Evolutionary conservation across 2,888 invertebrate species (phyloP), one percentile per base, ranked within the genome.

Genomic region (Protophormia terraenovae): DNA sequence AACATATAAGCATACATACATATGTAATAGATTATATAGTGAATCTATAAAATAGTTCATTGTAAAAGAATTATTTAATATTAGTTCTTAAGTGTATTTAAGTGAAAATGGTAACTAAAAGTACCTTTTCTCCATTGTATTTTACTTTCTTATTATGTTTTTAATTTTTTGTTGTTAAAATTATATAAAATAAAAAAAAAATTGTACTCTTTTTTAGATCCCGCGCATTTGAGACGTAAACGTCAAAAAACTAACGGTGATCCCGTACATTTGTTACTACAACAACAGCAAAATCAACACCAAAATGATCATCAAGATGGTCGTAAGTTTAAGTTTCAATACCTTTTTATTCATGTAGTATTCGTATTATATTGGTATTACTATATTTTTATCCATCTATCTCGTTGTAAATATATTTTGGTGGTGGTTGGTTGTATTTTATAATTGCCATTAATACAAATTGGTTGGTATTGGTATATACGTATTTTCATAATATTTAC

Each of bases 201-300:
- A 75, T 41, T 75, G 38, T 62, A 78, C 41, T 89, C 88, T 90
- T 93, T 91, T 94, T 89, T 94, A 95, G 95, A 95, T 93, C 94
- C 94, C 89, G 94, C 93, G 91, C 93, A 93, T 88, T 92, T 94
- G 92, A 94, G 94, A 88, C 91, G 92, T 79, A 92, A 92, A 89
- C 91, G 92, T 88, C 92, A 91, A 93, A 92, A 91, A 89, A 90
- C 90, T 88, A 91, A 90, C 86, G 91, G 91, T 83, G 92, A 92
- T 89, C 89, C 94, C 81, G 88, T 90, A 89, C 90, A 94, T 92
- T 90, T 92, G 91, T 89, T 93, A 89, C 89, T 90, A 73, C 90
- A 91, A 83, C 89, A 88, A 83, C 88, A 88, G 81, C 66, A 86
- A 71, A 55, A 55, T 55, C 87, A 88, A 69, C 87, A 87, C 77